Conservation (phyloP, 2,113 vertebrate genomes). For the Jacana jacana region DNA sequence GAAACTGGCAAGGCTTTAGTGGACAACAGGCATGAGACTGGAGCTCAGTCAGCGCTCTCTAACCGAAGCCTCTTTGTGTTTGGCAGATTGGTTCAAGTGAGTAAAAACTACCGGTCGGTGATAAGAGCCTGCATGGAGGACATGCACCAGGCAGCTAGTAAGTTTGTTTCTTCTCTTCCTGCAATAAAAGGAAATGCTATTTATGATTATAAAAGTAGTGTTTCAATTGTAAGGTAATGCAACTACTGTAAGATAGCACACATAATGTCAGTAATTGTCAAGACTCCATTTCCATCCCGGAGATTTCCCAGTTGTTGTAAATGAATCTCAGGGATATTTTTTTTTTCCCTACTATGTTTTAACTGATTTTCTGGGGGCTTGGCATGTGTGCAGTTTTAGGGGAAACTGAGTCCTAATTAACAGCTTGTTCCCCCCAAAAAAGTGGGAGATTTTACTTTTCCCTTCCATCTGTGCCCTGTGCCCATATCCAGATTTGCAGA, state of each 20-base stretch:
- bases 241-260: background rate
- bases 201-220: background rate
- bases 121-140: constrained; percentile 96
- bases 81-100: constrained; percentile 90
- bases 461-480: background rate
- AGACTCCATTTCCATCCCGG: background rate
- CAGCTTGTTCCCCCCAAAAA: background rate
- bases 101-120: constrained; percentile 96
- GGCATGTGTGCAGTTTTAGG: background rate
- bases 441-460: background rate
- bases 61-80: background rate
- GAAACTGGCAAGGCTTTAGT: background rate
- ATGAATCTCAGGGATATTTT: background rate
- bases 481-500: background rate
- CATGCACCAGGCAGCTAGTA: constrained; percentile 87
- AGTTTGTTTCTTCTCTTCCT: background rate
- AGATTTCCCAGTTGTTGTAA: background rate
- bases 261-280: background rate
- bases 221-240: background rate
- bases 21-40: too few relatives aligned
- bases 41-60: background rate
- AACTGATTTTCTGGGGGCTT: background rate
- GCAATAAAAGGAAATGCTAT: background rate
- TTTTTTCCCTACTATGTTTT: accelerated
- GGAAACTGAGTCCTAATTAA: background rate